phyloP scores from a whole-genome alignment of 2,797 vertebrate genomes.

The Sitta carolinensis region DNA sequence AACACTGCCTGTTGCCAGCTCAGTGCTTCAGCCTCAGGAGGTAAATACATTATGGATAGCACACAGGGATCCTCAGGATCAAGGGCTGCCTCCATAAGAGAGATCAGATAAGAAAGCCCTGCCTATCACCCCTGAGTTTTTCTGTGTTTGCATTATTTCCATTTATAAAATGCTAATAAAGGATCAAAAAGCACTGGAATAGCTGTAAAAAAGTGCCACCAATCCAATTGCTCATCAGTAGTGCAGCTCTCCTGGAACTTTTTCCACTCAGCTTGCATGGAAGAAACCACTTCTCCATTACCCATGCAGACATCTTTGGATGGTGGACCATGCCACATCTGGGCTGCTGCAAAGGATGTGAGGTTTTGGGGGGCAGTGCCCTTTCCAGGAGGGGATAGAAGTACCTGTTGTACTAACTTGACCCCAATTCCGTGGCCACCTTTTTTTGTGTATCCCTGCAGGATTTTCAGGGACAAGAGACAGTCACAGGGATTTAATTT shows the following conservation, averaged over 20 bases:
- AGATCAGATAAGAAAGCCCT: neutral
- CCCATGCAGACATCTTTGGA: neutral
- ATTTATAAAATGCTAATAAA: neutral
- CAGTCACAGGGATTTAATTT: neutral
- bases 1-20: neutral
- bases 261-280: neutral
- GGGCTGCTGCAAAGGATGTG: neutral
- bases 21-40: neutral
- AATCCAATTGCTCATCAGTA: neutral
- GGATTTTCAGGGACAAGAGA: neutral
- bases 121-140: neutral
- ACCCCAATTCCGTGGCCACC: neutral
- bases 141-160: neutral
- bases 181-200: neutral
- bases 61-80: neutral
- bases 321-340: neutral
- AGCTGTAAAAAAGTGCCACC: neutral
- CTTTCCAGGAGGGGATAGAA: neutral
- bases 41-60: accelerated
- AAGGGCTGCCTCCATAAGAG: neutral
- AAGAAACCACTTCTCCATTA: neutral
- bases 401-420: neutral
- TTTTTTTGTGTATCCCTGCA: neutral
- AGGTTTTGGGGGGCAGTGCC: neutral
- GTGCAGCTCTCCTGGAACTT: neutral